Percentiles rank a stretch among this genome's conserved stretches.
phyloP scores from a whole-genome alignment of 1,140 invertebrate genomes.

The Nymphalis io region DNA sequence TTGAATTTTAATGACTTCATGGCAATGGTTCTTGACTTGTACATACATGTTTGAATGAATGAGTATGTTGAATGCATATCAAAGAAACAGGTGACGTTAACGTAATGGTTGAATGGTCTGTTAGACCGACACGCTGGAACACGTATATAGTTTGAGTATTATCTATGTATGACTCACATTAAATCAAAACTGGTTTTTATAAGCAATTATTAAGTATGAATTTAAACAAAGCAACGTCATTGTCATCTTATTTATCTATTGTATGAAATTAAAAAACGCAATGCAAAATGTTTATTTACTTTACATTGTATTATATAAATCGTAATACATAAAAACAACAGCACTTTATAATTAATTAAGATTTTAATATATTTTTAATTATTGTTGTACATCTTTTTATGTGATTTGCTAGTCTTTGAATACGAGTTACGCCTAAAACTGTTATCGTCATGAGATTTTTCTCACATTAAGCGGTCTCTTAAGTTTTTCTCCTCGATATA shows the following conservation, averaged over 20 bases:
- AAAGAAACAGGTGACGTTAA: too few relatives aligned
- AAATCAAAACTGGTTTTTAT: too few relatives aligned
- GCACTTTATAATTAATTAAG: not conserved
- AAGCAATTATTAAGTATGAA: too few relatives aligned
- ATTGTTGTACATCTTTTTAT: not conserved
- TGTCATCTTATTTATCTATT: not conserved
- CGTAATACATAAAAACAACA: not conserved
- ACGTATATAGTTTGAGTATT: too few relatives aligned
- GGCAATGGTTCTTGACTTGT: not conserved
- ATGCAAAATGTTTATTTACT: too few relatives aligned
- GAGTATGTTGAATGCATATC: too few relatives aligned
- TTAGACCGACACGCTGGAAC: too few relatives aligned
- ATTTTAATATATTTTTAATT: not conserved
- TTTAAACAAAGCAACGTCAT: too few relatives aligned
- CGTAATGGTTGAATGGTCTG: too few relatives aligned
- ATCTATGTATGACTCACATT: too few relatives aligned
- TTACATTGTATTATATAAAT: too few relatives aligned
- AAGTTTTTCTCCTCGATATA: slow-evolving; percentile 12
- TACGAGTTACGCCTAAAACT: not conserved
- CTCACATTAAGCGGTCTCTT: not conserved
- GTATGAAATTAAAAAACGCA: not conserved
- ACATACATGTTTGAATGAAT: too few relatives aligned
- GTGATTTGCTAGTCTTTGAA: not conserved
- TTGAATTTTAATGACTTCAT: not conserved
- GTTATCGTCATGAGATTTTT: not conserved